Base-by-base conservation (phyloP, 2,888 invertebrate genomes). In the Mystacides longicornis region DNA sequence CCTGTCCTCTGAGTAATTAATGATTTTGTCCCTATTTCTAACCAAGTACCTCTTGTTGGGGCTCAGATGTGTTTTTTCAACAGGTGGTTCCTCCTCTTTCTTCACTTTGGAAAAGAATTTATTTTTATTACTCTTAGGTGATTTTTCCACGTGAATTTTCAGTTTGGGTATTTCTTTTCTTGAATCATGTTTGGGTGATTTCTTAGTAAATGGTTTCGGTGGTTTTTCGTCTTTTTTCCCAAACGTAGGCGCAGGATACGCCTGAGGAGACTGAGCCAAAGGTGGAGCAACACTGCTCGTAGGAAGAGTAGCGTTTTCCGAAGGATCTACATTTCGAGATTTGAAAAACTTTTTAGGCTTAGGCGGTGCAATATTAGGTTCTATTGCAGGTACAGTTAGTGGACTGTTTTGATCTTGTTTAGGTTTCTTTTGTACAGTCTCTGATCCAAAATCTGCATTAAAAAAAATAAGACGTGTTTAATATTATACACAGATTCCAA, bases 301-400 rank as follows among this genome's bases (percentile, higher is more conserved):
- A 61, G 77, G 77, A 58, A 76, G 74, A 14, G 60, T 53, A 5
- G 59, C 57, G 60, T 74, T 71, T 56, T 81, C 81, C 57, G 79
- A 79, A 2, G 79, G 74, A 62, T 83, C 82, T 19, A 82, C 78
- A 71, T 88, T 89, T 51, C 89, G 84, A 67, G 90, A 91, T 68
- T 93, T 93, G 69, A 93, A 93, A 71, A 93, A 93, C 69, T 93
- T 93, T 68, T 91, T 89, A 46, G 92, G 92, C 69, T 90, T 89
- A 64, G 82, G 81, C 62, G 82, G 74, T 56, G 77, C 72, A 62
- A 75, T 72, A 53, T 74, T 76, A 59, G 77, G 73, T 65, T 76
- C 76, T 63, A 77, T 75, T 53, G 78, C 73, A 60, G 79, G 75
- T 51, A 79, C 74, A 65, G 75, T 75, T 64, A 79, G 70, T 58